Conservation (phyloP, 2,888 invertebrate genomes). For the Melinaea marsaeus region DNA sequence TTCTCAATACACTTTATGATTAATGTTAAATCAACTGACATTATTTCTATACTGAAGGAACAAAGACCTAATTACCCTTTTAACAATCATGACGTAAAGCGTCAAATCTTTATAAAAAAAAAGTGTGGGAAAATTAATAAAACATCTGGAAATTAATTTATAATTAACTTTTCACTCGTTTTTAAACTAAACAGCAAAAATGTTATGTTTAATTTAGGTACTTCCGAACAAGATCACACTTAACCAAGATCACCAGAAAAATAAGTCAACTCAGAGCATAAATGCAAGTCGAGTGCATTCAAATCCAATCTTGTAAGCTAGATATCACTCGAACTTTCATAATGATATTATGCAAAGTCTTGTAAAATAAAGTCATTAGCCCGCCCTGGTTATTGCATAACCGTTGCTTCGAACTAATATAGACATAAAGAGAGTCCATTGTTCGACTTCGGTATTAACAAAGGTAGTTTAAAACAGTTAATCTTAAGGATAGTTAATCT, state of each 20-base stretch:
- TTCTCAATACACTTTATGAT: slow-evolving; percentile 36
- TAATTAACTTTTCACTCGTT: slow-evolving; percentile 2
- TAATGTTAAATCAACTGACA: slow-evolving; percentile 33
- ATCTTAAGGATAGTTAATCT: not conserved
- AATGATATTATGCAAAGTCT: slow-evolving; percentile 15
- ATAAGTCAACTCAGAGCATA: too few species aligned
- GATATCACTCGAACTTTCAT: slow-evolving; percentile 14
- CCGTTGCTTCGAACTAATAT: slow-evolving; percentile 40
- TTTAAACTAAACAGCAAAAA: too few species aligned
- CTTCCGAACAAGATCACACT: too few species aligned
- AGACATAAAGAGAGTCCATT: slow-evolving; percentile 32
- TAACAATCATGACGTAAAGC: slow-evolving; percentile 27
- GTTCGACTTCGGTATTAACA: slow-evolving; percentile 23
- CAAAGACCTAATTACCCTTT: slow-evolving; percentile 40
- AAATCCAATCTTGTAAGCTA: too few species aligned
- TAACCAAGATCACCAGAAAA: too few species aligned
- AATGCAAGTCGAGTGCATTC: too few species aligned
- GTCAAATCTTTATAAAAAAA: not conserved
- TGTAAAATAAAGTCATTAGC: slow-evolving; percentile 24
- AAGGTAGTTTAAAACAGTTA: slow-evolving; percentile 1
- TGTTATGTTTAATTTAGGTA: slow-evolving; percentile 1
- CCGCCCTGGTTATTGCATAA: slow-evolving; percentile 35
- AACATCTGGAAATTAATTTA: not conserved
- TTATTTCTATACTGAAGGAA: slow-evolving; percentile 33
- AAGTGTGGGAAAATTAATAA: slow-evolving; percentile 10